Percentiles rank a stretch among this genome's conserved stretches.
Evolutionary conservation across 2,797 vertebrate genomes (phyloP).

Genomic region (Eleutherodactylus coqui): DNA sequence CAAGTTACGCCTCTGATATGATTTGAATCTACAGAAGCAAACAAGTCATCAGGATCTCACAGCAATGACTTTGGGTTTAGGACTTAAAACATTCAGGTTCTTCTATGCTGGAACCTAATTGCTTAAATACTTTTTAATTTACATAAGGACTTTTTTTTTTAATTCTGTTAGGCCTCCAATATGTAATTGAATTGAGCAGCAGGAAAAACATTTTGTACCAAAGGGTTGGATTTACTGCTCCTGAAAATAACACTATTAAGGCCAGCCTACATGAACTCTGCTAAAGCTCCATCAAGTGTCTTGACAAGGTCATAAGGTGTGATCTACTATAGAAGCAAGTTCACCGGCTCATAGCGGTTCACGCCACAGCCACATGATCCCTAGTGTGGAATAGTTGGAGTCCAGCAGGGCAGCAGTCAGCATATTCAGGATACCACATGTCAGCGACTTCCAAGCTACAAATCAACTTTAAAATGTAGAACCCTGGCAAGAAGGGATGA

Average conservation of each 20-base stretch:
- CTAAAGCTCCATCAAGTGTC: slow-evolving; percentile 9
- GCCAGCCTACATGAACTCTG: background rate
- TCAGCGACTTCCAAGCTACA: slow-evolving; percentile 57
- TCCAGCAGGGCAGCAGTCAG: slow-evolving; percentile 64
- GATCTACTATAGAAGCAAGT: slow-evolving; percentile 11
- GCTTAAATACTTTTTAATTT: too few relatives aligned
- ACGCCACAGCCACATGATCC: slow-evolving; percentile 54
- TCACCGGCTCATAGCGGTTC: slow-evolving; percentile 2
- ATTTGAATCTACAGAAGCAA: background rate
- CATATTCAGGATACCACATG: slow-evolving; percentile 62
- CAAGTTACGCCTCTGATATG: too few relatives aligned
- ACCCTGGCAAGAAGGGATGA: background rate
- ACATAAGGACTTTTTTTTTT: too few relatives aligned
- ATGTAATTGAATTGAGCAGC: background rate
- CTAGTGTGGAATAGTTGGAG: slow-evolving; percentile 65
- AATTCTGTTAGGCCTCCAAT: background rate
- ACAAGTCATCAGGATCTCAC: background rate
- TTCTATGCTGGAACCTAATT: too few relatives aligned
- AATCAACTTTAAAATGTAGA: slow-evolving; percentile 62
- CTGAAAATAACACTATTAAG: slow-evolving; percentile 13
- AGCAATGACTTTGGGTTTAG: background rate
- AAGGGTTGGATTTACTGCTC: background rate
- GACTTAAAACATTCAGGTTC: too few relatives aligned
- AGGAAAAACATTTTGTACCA: background rate
- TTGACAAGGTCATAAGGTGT: slow-evolving; percentile 49